Base-by-base conservation (phyloP, 2,797 vertebrate species). In the Poecilia gillii region DNA sequence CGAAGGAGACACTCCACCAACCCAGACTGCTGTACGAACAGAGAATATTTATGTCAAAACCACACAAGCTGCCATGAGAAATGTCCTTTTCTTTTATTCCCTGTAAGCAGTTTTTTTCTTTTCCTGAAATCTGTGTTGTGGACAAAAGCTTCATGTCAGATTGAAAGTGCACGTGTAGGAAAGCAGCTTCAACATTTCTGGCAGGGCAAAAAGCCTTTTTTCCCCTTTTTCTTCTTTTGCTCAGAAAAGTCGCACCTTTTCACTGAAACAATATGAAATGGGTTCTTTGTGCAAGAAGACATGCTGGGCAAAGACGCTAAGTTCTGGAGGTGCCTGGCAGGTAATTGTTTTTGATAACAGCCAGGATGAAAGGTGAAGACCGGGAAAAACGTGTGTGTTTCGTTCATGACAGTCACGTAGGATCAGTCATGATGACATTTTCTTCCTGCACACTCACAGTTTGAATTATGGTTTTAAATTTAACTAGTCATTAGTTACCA, bases 131-230 rank as follows among this genome's bases (percentile, higher is more conserved):
- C 55, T 75, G 73, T 73, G 70, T 76, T 46, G 73, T 76, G 64
- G 73, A 73, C 79, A 83, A 6, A 1, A 59, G 74, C 79, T 76
- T 41, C 28, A 8, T 53, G 59, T 76, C 70, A 62, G 72, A 70
- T 59, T 82, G 36, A 72, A 78, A 77, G 74, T 66, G 39, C 59
- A 2, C 39, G 31, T n/a, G 9, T 1, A 33, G 20, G 70, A 72
- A 53, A 66, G 33, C 71, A 47, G 6, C 73, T 71, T 70, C 70
- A 53, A 71, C 11, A 1, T 41, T 64, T 64, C 31, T 41, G 64
- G 20, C 36, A 41, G 64, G 64, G 25, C 64, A 68, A 68, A 66
- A 68, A n/a, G 36, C 14, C 4, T 43, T 13, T 68, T 28, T 33
- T 70, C 33, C 46, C 13, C 6, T 2, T 28, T 57, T 57, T 23